A percentile compares a stretch with the other conserved stretches of the same genome.
Evolutionary conservation across 1,140 invertebrate species (phyloP).

Genomic region (Ruditapes philippinarum): DNA sequence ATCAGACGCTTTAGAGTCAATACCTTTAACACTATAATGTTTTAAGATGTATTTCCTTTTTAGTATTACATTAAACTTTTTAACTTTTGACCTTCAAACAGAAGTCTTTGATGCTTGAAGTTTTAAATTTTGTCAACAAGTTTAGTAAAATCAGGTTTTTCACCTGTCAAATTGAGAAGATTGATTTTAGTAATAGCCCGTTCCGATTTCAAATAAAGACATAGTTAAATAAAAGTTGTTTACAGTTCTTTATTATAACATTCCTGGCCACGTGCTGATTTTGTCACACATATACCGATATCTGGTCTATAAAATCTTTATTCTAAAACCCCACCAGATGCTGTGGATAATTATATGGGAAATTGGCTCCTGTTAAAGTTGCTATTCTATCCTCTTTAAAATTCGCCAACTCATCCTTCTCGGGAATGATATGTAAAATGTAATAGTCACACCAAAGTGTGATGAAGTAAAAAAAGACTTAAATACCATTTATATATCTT

Average conservation of each 20-base stretch:
- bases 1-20: no score
- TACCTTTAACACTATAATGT: no score
- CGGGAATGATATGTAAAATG: not conserved
- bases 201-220: not conserved
- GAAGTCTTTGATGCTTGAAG: no score
- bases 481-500: slow-evolving; percentile 57
- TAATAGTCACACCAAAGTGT: not conserved
- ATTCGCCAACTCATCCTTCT: slow-evolving; percentile 21
- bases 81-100: no score
- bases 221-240: not conserved
- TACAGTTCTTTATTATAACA: not conserved
- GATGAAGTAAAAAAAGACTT: slow-evolving; percentile 61
- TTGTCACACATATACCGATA: not conserved
- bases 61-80: no score
- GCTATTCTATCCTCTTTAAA: not conserved
- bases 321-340: not conserved
- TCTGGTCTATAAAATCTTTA: not conserved
- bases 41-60: no score
- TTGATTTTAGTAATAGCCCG: not conserved
- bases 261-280: not conserved
- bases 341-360: slow-evolving; percentile 2
- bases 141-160: no score
- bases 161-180: no score
- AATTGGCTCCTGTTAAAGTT: not conserved
- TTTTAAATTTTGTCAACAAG: no score